phyloP scores from a whole-genome alignment of 2,797 vertebrate genomes.

The Leptatherina wallacei region DNA sequence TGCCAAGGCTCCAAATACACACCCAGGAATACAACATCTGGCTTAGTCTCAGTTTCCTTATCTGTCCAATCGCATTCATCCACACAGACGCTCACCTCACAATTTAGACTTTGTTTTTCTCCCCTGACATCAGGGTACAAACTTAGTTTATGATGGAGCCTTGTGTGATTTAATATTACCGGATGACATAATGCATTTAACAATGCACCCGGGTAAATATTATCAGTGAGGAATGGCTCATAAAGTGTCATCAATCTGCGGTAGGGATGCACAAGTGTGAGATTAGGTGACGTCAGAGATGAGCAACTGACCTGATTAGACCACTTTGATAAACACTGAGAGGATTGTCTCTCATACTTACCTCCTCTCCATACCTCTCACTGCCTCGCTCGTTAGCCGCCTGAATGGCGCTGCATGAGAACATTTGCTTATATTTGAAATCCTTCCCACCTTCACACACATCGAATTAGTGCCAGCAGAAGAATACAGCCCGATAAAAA shows the following conservation, averaged over 20 bases:
- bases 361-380: conserved; percentile 51
- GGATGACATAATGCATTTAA: conserved; percentile 68
- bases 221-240: conserved; percentile 71
- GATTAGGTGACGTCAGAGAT: conserved; percentile 76
- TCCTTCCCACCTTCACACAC: conserved; percentile 56
- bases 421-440: conserved; percentile 66
- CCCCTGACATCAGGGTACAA: conserved; percentile 62
- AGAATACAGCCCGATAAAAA: conserved; percentile 61
- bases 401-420: conserved; percentile 46
- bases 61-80: conserved; percentile 71
- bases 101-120: conserved; percentile 64
- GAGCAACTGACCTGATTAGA: conserved; percentile 78
- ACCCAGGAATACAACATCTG: conserved; percentile 83
- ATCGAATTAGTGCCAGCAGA: conserved; percentile 61
- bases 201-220: conserved; percentile 70
- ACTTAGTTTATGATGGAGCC: conserved; percentile 60
- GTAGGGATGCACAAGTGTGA: conserved; percentile 69
- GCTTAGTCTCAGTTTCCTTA: conserved; percentile 72
- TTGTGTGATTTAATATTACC: conserved; percentile 74
- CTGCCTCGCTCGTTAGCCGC: conserved; percentile 50
- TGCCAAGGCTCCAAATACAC: conserved; percentile 61
- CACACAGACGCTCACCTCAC: conserved; percentile 54
- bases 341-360: conserved; percentile 64
- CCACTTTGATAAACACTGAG: conserved; percentile 74
- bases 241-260: conserved; percentile 70